Conservation (phyloP, 2,888 invertebrate genomes). For the Blastobasis lacticolella region DNA sequence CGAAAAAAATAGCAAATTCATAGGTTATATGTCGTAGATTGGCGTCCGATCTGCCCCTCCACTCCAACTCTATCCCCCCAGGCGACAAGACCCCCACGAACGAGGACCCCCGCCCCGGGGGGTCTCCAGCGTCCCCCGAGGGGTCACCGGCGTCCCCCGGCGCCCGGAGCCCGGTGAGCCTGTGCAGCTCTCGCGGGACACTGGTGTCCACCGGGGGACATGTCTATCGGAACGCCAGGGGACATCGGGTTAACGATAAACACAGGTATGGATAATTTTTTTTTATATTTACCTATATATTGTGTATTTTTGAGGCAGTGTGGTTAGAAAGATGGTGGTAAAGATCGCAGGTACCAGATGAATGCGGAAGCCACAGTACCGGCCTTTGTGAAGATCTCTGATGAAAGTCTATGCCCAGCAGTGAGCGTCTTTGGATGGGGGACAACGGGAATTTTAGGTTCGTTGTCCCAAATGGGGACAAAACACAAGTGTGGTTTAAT, state of each 20-base stretch:
- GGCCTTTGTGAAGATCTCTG: too few relatives aligned
- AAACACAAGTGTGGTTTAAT: too few relatives aligned
- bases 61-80: slow-evolving; percentile 10
- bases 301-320: not conserved
- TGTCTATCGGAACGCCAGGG: slow-evolving; percentile 67
- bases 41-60: not conserved
- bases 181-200: slow-evolving; percentile 69
- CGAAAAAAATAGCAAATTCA: not conserved
- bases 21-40: not conserved
- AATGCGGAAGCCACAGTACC: too few relatives aligned
- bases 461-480: too few relatives aligned
- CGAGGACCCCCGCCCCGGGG: slow-evolving; percentile 23
- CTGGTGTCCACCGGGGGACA: slow-evolving; percentile 70
- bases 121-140: slow-evolving; percentile 17
- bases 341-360: too few relatives aligned
- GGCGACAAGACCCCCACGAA: slow-evolving; percentile 56
- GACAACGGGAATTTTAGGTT: too few relatives aligned
- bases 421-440: too few relatives aligned
- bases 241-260: slow-evolving; percentile 34
- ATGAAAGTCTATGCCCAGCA: too few relatives aligned
- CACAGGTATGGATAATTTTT: slow-evolving; percentile 32
- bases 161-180: slow-evolving; percentile 43
- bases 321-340: not conserved
- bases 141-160: slow-evolving; percentile 40
- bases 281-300: too few relatives aligned